Evolutionary conservation across 2,797 vertebrate genomes (phyloP).

Genomic region (Chelon auratus): DNA sequence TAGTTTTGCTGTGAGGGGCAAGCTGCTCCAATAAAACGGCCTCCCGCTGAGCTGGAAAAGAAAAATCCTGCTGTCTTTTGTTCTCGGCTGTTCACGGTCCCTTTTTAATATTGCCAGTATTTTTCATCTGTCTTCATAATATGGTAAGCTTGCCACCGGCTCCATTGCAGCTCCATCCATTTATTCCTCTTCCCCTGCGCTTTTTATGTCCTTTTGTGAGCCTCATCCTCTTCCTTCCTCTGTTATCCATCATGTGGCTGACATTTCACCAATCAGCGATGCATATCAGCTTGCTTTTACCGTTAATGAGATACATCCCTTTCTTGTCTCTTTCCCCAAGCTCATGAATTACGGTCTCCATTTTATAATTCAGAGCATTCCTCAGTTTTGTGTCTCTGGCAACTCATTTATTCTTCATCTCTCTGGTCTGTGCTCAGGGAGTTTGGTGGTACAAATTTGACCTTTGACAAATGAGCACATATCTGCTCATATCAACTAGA

Average conservation of each 20-base stretch:
- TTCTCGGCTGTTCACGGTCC: conserved; percentile 28
- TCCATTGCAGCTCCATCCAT: conserved; percentile 23
- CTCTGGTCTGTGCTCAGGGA: conserved; percentile 18
- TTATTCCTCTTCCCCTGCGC: conserved; percentile 21
- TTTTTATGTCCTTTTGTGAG: conserved; percentile 42
- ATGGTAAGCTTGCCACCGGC: conserved; percentile 17
- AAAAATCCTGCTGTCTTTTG: conserved; percentile 32
- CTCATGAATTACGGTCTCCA: conserved; percentile 2
- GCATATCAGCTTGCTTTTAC: conserved; percentile 49
- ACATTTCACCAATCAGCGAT: conserved; percentile 57
- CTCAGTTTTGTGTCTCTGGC: conserved; percentile 5
- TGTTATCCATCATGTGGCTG: conserved; percentile 49
- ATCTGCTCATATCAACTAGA: conserved; percentile 18
- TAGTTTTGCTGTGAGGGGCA: conserved; percentile 40
- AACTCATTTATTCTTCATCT: conserved; percentile 14
- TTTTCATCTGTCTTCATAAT: conserved; percentile 48
- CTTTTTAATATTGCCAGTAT: conserved; percentile 52
- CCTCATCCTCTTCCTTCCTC: conserved; percentile 29
- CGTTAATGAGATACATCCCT: conserved; percentile 40
- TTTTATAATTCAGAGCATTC: conserved; percentile 32
- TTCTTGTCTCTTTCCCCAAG: conserved; percentile 18
- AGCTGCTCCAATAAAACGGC: conserved; percentile 51
- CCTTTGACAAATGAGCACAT: conserved; percentile 47
- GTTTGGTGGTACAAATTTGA: conserved; percentile 29
- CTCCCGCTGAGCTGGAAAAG: conserved; percentile 39